Evolutionary conservation across 2,797 vertebrate species (phyloP), one percentile per base, ranked within the genome.

Genomic region (Pseudochaenichthys georgianus): DNA sequence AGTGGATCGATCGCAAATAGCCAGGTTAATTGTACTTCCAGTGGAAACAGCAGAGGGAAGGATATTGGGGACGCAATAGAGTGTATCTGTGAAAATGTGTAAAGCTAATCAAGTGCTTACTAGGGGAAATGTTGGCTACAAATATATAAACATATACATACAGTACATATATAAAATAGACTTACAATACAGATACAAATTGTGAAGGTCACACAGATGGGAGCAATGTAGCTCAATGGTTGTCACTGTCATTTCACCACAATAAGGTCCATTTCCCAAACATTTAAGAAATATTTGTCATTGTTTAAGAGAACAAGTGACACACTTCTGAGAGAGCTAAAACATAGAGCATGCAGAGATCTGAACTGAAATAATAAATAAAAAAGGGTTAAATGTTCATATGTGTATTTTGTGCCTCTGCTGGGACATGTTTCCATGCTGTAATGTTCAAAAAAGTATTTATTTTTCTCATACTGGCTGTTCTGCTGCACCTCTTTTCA

Each of bases 1-100:
- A 50, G 9, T 51, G 23, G 67, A 87, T 66, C 68, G 63, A 88
- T 78, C 67, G 23, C 68, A 55, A 83, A 61, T 62, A 66, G 67
- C 38, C 50, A 23, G 61, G 71, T 75, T 87, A 72, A 89, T 83
- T 80, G 45, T 53, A 70, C 75, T 65, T 82, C 13, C 19, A 54
- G 53, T 48, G 47, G 31, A 80, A 80, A 75, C 50, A 21, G 64
- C 50, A 50, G 61, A 19, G 38, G 53, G 55, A 58, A 73, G 51
- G 55, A 64, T 38, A 58, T 47, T 34, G 58, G 38, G 45, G 53
- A 61, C 2, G 23, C 43, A 70, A 5, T 42, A 57, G 46, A 67
- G 68, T 52, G 16, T 57, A 48, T 65, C 47, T 63, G 63, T 70
- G 38, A 16, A 66, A 67, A 76, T 65, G 45, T 66, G 34, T 38